Evolutionary conservation across 2,797 vertebrate genomes (phyloP), one percentile per base, ranked within the genome.

Genomic region (Geotrypetes seraphini): DNA sequence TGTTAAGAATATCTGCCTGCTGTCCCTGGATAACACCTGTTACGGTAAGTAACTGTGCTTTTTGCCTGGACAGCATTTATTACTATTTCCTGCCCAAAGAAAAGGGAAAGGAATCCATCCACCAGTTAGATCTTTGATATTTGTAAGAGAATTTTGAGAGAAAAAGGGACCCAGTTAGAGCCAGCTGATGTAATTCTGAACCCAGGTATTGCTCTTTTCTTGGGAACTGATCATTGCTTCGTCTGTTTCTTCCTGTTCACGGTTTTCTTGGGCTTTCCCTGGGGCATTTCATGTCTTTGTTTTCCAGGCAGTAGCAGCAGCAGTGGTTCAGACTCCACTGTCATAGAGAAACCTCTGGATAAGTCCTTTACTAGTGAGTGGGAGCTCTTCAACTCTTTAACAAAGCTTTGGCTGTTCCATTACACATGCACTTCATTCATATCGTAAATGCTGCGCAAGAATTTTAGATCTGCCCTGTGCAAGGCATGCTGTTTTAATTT

Each of bases 321-420:
- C 80, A 85, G 79, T 67, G 83, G 84, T 68, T 87, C 86, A 67
- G 77, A 73, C 73, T 81, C 77, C 54, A 85, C 77, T 84, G 78
- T 91, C 66, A 73, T 75, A 70, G 78, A 78, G 61, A 70, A 74
- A 73, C 84, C 85, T 86, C 80, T 85, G 81, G 84, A 83, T 71
- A 84, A 83, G 78, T 66, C 75, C 80, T 83, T 81, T 62, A 79
- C 84, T 87, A 88, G 89, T 90, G 89, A 92, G 89, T 91, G 82
- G 76, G 75, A 84, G 78, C 75, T 78, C 76, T 71, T 75, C 31
- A 60, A 52, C 76, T 60, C 60, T 66, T 60, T 75, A 57, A 53
- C 48, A 50, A 61, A 80, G 73, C 79, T 76, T 69, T 68, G 61
- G 61, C 72, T 68, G 69, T 52, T 59, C 51, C 72, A 56, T 83